Base-by-base conservation (phyloP, 2,888 invertebrate species). In the Microdon myrmicae region DNA sequence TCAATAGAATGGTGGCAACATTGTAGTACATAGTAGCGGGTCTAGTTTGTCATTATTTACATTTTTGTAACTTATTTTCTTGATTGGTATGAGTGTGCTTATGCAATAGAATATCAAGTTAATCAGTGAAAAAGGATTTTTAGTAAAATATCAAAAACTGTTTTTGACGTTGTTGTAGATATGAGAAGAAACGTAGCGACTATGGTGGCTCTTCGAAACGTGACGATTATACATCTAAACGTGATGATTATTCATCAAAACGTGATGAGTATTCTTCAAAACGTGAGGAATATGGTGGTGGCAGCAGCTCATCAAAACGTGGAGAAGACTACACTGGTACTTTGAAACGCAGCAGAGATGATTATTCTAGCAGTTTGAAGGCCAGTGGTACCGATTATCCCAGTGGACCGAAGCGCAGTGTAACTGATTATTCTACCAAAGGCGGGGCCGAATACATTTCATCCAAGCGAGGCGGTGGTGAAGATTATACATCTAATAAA, bases 111-210 rank as follows among this genome's bases (percentile, higher is more conserved):
- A n/a, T n/a, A n/a, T n/a, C n/a, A n/a, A n/a, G n/a, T n/a, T n/a
- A n/a, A n/a, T n/a, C n/a, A n/a, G n/a, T n/a, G n/a, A n/a, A n/a
- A n/a, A n/a, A n/a, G n/a, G n/a, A n/a, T n/a, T n/a, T n/a, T n/a
- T n/a, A n/a, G n/a, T n/a, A n/a, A n/a, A n/a, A n/a, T n/a, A n/a
- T n/a, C n/a, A n/a, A n/a, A n/a, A n/a, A n/a, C n/a, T n/a, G n/a
- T n/a, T n/a, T n/a, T n/a, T n/a, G n/a, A n/a, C n/a, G n/a, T n/a
- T n/a, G n/a, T 55, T 61, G 1, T 39, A 70, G 70, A 26, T 76
- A 76, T 25, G 76, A 75, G 4, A 78, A 79, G 45, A 79, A 79
- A 48, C 75, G 78, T 20, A 79, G 79, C 58, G 79, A 79, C 28
- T 79, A 77, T 54, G 53, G 44, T 22, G 44, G 41, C 16, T 58